Conservation (phyloP, 2,797 vertebrate genomes). For the Coregonus ussuriensis region DNA sequence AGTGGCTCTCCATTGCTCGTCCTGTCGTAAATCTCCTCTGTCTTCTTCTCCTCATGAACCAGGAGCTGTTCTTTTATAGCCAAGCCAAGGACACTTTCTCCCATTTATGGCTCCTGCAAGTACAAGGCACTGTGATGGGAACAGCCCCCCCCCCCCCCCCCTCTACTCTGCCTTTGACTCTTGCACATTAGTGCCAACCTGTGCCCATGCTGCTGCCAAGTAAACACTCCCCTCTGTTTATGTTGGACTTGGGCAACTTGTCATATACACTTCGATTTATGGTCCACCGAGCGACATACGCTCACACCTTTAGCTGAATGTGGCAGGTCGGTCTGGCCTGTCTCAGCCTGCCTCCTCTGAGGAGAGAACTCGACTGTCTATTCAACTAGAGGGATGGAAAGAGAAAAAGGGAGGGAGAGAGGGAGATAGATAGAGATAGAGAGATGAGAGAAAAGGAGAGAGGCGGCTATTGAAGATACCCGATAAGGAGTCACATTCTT, state of each 20-base stretch:
- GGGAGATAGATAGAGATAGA: no score
- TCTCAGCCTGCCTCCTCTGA: slow-evolving; percentile 60
- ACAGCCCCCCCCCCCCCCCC: slow-evolving; percentile 25
- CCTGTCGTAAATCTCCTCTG: slow-evolving; percentile 59
- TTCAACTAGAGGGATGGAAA: not conserved
- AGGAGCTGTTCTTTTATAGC: slow-evolving; percentile 76
- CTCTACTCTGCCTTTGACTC: slow-evolving; percentile 14
- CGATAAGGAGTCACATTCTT: slow-evolving; percentile 64
- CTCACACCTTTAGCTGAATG: slow-evolving; percentile 49
- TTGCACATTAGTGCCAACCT: slow-evolving; percentile 43
- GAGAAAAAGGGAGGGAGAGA: slow-evolving; percentile 13
- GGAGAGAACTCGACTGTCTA: not conserved
- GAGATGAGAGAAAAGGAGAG: slow-evolving; percentile 15
- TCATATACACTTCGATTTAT: slow-evolving; percentile 49
- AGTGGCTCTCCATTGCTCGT: slow-evolving; percentile 33
- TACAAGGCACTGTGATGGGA: slow-evolving; percentile 23
- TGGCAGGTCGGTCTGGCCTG: slow-evolving; percentile 58
- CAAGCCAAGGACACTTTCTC: slow-evolving; percentile 69
- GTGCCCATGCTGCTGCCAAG: slow-evolving; percentile 48
- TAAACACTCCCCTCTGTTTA: slow-evolving; percentile 43
- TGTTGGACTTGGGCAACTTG: slow-evolving; percentile 32
- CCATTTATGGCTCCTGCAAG: slow-evolving; percentile 75
- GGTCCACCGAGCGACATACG: slow-evolving; percentile 47
- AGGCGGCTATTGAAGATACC: slow-evolving; percentile 29
- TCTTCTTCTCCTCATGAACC: slow-evolving; percentile 43